Evolutionary conservation across 2,888 invertebrate species (phyloP).

Genomic region (Ichneumon xanthorius): DNA sequence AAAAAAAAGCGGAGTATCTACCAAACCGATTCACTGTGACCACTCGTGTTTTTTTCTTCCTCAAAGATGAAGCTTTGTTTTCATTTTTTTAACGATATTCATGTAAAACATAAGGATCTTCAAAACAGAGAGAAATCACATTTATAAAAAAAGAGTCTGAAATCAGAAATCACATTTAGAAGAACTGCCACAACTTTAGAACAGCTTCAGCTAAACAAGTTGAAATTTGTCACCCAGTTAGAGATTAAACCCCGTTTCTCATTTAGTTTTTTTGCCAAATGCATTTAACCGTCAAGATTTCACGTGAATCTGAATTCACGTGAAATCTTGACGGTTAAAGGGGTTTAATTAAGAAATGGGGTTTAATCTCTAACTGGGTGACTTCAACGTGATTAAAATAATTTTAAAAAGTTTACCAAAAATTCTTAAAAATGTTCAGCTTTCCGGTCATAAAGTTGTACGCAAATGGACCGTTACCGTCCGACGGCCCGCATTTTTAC

Average conservation of each 20-base stretch:
- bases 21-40: background rate
- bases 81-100: background rate
- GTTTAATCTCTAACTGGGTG: too few relatives aligned
- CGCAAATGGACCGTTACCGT: background rate
- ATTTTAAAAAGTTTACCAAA: background rate
- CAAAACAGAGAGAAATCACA: background rate
- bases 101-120: background rate
- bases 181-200: too few relatives aligned
- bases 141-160: background rate
- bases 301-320: background rate
- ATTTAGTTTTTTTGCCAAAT: background rate
- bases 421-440: background rate
- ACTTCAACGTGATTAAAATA: too few relatives aligned
- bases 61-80: background rate
- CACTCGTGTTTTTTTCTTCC: background rate
- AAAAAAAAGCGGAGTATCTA: background rate
- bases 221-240: background rate
- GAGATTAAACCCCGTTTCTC: background rate
- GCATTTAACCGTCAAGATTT: background rate
- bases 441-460: background rate
- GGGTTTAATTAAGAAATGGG: too few relatives aligned
- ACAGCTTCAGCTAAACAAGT: too few relatives aligned
- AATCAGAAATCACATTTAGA: too few relatives aligned
- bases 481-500: background rate
- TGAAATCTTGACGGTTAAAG: too few relatives aligned